Base-by-base conservation (phyloP, 2,888 invertebrate species). In the Plusia festucae region DNA sequence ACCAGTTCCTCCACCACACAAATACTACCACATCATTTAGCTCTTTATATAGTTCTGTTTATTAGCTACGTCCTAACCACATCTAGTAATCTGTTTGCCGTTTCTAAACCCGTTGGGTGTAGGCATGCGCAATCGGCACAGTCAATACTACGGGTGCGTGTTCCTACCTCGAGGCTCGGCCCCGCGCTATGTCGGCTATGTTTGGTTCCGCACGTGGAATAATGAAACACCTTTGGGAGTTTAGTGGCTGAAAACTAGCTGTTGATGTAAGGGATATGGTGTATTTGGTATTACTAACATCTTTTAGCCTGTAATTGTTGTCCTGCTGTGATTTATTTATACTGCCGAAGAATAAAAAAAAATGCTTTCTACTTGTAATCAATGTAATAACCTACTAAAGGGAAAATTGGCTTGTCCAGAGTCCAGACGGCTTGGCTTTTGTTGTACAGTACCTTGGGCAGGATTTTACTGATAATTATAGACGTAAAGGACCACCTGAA, bases 71-170 rank as follows among this genome's bases (percentile, higher is more conserved):
- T 32, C 2, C 13, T 5, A 52, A 53, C 20, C 81, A n/a, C 65
- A 74, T 89, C 86, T 61, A 87, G 83, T 54, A 3, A 5, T 59
- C 6, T 34, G 74, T 53, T 57, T 76, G 68, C 0, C n/a, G 5
- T n/a, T 49, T 67, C 71, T 78, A 68, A 74, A 70, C 73, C 75
- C 77, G 73, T 74, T 73, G 59, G 73, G 68, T 62, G 73, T 67
- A 83, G 82, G 84, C 94, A 91, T 93, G 94, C 94, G 94, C 93
- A 87, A 60, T 88, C 66, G 76, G 62, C 84, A 85, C 90, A 90
- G 94, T 94, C 94, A 93, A 94, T 94, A 94, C 89, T 79, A 84
- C 82, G 40, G 46, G 77, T 76, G 82, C 83, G 83, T 77, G 79
- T 71, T 54, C 68, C 65, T 58, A 15, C 44, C 18, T 20, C 49